Conservation (phyloP, 2,113 vertebrate genomes). For the Zosterops lateralis region DNA sequence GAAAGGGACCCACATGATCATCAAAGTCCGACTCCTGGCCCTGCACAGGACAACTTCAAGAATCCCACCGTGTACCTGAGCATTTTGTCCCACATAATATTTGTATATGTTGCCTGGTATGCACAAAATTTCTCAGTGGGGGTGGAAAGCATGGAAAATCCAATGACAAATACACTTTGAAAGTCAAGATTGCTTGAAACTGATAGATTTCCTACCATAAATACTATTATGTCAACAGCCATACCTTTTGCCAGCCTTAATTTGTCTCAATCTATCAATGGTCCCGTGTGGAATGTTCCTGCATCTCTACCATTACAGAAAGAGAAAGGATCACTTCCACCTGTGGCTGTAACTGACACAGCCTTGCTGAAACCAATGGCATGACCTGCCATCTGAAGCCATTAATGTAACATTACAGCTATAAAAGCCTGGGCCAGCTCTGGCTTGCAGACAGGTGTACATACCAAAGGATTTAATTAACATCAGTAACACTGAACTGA, state of each 20-base stretch:
- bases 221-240: background rate
- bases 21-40: background rate
- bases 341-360: background rate
- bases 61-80: background rate
- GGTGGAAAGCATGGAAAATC: background rate
- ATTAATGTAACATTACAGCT: background rate
- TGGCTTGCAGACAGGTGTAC: background rate
- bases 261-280: slow-evolving; percentile 7
- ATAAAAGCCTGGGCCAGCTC: background rate
- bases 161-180: background rate
- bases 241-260: slow-evolving; percentile 3
- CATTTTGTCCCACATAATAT: background rate
- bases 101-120: background rate
- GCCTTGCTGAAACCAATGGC: background rate
- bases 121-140: background rate
- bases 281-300: background rate
- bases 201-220: background rate
- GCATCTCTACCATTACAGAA: fast-evolving
- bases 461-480: slow-evolving; percentile 1
- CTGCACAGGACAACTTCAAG: background rate
- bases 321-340: background rate
- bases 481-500: background rate
- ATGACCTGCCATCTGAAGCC: slow-evolving; percentile 16
- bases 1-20: background rate
- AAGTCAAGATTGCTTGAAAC: background rate